Base-by-base conservation (phyloP, 2,797 vertebrate species). In the Brotula barbata region DNA sequence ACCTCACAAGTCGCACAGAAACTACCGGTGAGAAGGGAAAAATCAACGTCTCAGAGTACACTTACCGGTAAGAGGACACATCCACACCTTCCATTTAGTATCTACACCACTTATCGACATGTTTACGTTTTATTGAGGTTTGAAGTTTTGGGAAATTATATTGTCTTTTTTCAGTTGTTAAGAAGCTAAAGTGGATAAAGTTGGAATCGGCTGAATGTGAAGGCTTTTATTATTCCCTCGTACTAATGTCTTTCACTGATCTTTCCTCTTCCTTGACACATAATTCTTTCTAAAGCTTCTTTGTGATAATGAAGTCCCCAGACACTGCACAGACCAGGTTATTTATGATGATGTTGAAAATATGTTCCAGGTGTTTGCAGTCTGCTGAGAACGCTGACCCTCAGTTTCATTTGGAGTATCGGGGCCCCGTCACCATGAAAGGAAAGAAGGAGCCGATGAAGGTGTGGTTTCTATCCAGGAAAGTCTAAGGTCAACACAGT, bases 381-480 rank as follows among this genome's bases (percentile, higher is more conserved):
- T 93, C 93, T 41, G 87, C 93, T 13, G 96, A 99, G 86, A 99
- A 99, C 25, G 92, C 96, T 6, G 96, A 99, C 78, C 92, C 94
- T 51, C 96, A 98, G 71, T 99, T 99, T 80, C 89, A 94, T 37
- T 69, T 99, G 89, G 92, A 95, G 70, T 93, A 97, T 75, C 91
- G 96, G 73, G 96, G 97, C 53, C 97, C 95, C 0, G 62, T 99
- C 80, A 93, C 92, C 83, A 99, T 99, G 97, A 99, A 99, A 89
- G 97, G 97, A 46, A 98, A 97, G 88, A 98, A 95, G 83, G 97
- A 99, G 7, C 97, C 97, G 11, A 99, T 99, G 97, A 94, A 97
- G 89, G 97, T 99, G 80, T 99, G 94, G 94, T 98, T 99, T 90
- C 91, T 99, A 58, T 96, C 96, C 61, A 94, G 96, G 88, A 96